Percentiles rank a stretch among this genome's conserved stretches.
These are phyloP conservation scores for Chlorops oryzae DNA, from an alignment of 1,140 invertebrate genomes.

Conservation along the genomic window DNA sequence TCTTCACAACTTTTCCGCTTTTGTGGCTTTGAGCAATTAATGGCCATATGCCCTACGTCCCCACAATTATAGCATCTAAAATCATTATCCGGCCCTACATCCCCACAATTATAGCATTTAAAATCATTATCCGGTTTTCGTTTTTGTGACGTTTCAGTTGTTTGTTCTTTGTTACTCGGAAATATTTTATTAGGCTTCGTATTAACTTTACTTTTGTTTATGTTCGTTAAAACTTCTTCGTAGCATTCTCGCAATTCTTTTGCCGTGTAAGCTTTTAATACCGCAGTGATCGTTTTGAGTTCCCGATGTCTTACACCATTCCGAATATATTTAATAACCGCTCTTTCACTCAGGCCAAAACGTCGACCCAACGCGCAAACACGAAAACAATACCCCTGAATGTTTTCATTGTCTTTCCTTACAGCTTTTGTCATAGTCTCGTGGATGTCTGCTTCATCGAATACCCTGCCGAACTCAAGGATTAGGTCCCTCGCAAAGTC, in stretches of 20 bases:
- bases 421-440: no score
- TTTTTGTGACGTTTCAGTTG: neutral
- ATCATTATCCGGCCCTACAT: no score
- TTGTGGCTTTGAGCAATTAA: no score
- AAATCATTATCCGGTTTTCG: neutral
- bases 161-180: neutral
- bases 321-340: slow-evolving; percentile 10
- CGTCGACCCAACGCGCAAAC: slow-evolving; percentile 3
- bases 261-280: slow-evolving; percentile 2
- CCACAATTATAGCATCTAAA: no score
- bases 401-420: no score
- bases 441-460: no score
- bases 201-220: neutral
- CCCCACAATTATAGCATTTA: slow-evolving; percentile 6
- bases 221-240: slow-evolving; percentile 3
- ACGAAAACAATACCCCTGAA: slow-evolving; percentile 16
- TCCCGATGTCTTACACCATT: slow-evolving; percentile 10
- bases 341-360: slow-evolving; percentile 7
- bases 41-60: no score
- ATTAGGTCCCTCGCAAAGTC: no score
- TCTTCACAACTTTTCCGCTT: no score
- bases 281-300: slow-evolving; percentile 3
- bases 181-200: neutral
- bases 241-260: slow-evolving; percentile 3
- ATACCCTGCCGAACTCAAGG: no score